Conservation (phyloP, 2,113 vertebrate genomes). For the Clarias gariepinus region DNA sequence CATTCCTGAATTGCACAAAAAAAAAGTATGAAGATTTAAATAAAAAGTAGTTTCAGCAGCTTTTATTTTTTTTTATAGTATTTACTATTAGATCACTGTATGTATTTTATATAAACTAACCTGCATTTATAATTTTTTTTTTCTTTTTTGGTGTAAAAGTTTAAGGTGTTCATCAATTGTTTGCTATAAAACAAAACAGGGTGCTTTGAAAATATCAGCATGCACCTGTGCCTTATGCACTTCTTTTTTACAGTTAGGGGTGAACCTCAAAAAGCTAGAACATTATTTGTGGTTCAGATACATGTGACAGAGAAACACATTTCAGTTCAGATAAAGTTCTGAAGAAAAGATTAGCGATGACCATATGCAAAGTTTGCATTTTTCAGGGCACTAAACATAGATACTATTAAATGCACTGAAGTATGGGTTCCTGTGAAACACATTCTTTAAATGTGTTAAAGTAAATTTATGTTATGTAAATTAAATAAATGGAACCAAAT, state of each 20-base stretch:
- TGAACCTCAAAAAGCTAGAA: not conserved
- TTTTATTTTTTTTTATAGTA: not conserved
- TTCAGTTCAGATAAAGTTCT: not conserved
- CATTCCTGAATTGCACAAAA: conserved; percentile 19
- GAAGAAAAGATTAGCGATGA: not conserved
- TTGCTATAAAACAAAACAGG: not conserved
- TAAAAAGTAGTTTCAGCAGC: not conserved
- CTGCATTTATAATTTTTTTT: not conserved
- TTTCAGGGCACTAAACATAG: not conserved
- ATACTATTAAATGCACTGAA: not conserved
- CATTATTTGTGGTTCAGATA: not conserved
- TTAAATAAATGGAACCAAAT: too few relatives aligned
- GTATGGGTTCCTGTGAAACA: not conserved
- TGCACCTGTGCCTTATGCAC: not conserved
- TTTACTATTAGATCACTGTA: not conserved
- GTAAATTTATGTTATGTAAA: too few relatives aligned
- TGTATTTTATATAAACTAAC: not conserved
- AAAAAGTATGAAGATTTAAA: not conserved
- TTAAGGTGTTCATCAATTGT: not conserved
- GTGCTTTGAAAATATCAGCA: not conserved
- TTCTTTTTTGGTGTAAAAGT: not conserved
- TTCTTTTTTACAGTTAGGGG: not conserved
- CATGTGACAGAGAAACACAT: not conserved
- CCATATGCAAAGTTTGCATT: not conserved
- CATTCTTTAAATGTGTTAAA: too few relatives aligned